Conservation (phyloP, 2,113 vertebrate species). For the Bubo scandiacus region DNA sequence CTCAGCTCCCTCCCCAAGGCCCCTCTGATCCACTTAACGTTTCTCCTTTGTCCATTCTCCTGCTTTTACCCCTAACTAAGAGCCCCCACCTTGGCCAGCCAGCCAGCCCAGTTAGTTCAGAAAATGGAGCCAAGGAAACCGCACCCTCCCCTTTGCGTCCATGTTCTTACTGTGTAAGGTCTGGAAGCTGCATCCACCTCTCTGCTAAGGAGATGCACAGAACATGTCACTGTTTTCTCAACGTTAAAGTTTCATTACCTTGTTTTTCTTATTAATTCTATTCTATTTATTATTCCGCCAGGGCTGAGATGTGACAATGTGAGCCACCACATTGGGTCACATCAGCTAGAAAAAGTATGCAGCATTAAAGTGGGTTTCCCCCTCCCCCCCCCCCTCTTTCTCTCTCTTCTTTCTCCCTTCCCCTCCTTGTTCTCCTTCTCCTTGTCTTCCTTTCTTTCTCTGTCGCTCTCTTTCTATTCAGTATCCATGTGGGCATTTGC, state of each 20-base stretch:
- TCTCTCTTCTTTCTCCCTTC: conserved; percentile 36
- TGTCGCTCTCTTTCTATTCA: conserved; percentile 78
- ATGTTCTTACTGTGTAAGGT: conserved; percentile 64
- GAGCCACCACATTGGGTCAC: conserved; percentile 87
- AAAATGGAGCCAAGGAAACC: conserved; percentile 75
- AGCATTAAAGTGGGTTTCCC: conserved; percentile 89
- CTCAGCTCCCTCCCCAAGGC: background rate
- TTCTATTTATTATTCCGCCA: conserved; percentile 78
- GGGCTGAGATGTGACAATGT: conserved; percentile 93
- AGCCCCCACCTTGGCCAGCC: background rate
- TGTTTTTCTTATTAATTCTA: conserved; percentile 74
- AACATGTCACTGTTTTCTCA: conserved; percentile 70
- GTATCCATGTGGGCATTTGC: conserved; percentile 87
- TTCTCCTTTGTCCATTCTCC: background rate
- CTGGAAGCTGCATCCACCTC: conserved; percentile 76
- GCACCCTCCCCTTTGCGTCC: conserved; percentile 64
- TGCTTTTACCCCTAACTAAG: background rate
- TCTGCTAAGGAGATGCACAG: conserved; percentile 75
- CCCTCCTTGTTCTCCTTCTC: conserved; percentile 76
- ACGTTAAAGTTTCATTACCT: conserved; percentile 69
- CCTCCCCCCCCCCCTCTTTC: conserved; percentile 69
- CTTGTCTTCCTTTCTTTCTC: conserved; percentile 75
- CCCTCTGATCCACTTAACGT: background rate
- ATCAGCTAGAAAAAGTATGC: conserved; percentile 88
- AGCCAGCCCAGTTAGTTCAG: conserved; percentile 29